phyloP scores from a whole-genome alignment of 2,888 invertebrate genomes.

The Watsonalla cultraria region DNA sequence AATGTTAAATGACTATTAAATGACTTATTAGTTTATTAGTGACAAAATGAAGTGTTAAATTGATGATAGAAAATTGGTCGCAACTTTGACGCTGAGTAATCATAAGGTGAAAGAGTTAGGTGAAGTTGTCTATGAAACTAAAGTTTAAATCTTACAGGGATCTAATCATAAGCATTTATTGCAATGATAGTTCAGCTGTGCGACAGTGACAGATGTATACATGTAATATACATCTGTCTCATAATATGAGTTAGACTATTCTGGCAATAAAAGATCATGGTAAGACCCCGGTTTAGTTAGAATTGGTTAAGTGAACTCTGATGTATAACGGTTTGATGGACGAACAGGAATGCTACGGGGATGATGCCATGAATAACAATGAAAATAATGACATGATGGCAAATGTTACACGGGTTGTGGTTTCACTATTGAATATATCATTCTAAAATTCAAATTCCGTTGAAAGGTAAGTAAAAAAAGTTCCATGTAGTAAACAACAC shows the following conservation, averaged over 20 bases:
- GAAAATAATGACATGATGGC: conserved; percentile 11
- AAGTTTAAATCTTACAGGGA: neutral
- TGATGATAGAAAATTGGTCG: neutral
- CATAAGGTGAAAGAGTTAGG: neutral
- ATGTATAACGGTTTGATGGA: neutral
- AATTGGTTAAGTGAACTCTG: neutral
- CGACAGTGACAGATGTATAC: too few species aligned
- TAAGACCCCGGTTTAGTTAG: neutral
- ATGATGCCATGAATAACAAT: neutral
- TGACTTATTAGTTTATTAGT: conserved; percentile 7
- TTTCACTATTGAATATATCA: neutral
- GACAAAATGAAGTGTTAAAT: conserved; percentile 1
- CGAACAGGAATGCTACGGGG: conserved; percentile 20
- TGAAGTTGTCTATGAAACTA: neutral
- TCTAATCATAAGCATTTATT: too few species aligned
- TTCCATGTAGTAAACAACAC: conserved; percentile 9
- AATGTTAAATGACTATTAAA: conserved; percentile 13
- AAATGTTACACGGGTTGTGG: conserved; percentile 9
- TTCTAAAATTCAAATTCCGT: too few species aligned
- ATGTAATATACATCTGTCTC: too few species aligned
- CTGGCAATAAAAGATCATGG: too few species aligned
- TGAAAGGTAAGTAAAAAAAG: too few species aligned
- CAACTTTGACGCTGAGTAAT: neutral
- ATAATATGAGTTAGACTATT: too few species aligned
- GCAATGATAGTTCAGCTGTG: too few species aligned